phyloP scores from a whole-genome alignment of 2,888 invertebrate genomes.

The Tenodera sinensis region DNA sequence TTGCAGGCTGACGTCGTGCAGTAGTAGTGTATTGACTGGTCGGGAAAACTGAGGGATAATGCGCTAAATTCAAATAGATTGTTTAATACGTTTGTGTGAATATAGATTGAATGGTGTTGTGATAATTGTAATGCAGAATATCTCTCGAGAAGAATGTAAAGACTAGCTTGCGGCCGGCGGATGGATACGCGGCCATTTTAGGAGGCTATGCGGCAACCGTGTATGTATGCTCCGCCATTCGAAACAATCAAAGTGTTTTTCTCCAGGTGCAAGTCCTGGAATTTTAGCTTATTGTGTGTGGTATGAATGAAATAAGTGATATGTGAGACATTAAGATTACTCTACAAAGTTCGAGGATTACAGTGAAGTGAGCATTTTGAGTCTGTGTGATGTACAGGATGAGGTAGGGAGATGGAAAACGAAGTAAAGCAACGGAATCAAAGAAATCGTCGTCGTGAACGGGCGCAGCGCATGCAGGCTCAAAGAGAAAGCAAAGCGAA shows the following conservation, averaged over 20 bases:
- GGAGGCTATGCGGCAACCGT: slow-evolving; percentile 68
- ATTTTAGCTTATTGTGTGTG: slow-evolving; percentile 48
- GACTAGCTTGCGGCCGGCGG: slow-evolving; percentile 33
- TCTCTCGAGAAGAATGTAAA: slow-evolving; percentile 25
- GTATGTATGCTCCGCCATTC: slow-evolving; percentile 65
- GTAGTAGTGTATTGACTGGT: slow-evolving; percentile 29
- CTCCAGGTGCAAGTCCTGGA: slow-evolving; percentile 58
- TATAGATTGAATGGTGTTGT: slow-evolving; percentile 1
- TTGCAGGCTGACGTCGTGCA: slow-evolving; percentile 22
- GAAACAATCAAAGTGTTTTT: slow-evolving; percentile 63
- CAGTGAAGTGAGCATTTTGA: slow-evolving; percentile 30
- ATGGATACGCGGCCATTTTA: slow-evolving; percentile 65
- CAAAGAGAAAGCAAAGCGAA: slow-evolving; percentile 61
- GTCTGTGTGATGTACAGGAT: slow-evolving; percentile 46
- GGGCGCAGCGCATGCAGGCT: slow-evolving; percentile 88
- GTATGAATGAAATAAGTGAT: slow-evolving; percentile 27
- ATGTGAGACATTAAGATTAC: slow-evolving; percentile 24
- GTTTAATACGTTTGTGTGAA: background rate
- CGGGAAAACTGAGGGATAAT: slow-evolving; percentile 6
- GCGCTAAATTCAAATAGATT: background rate
- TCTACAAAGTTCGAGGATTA: slow-evolving; percentile 22
- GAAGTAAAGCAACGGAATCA: slow-evolving; percentile 80
- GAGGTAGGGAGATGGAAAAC: slow-evolving; percentile 71
- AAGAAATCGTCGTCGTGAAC: slow-evolving; percentile 82
- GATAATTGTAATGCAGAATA: background rate